Evolutionary conservation across 2,113 vertebrate species (phyloP), one percentile per base, ranked within the genome.

Genomic region (Lampris megalopsis): DNA sequence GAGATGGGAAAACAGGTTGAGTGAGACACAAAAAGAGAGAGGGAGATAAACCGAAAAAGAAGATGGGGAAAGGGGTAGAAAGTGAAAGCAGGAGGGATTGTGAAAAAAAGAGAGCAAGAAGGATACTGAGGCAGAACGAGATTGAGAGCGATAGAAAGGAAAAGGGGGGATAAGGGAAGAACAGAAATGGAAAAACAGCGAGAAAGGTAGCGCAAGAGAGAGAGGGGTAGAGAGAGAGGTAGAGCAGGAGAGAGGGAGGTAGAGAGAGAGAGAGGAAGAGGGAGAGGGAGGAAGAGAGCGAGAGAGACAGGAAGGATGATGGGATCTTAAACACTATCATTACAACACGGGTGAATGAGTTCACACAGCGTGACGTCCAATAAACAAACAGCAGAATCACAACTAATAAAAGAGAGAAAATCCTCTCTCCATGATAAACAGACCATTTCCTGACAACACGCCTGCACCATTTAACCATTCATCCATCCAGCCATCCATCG

Each of bases 271-370:
- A 54, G 10, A 67, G 37, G 52, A 9, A 24, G 10, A n/a, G 9
- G 41, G 49, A 53, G 37, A 41, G 10, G 37, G 35, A 2, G 47
- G 38, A 43, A 49, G 4, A 43, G 60, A 43, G 35, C 3, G 68
- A 73, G 2, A 9, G 59, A 67, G 49, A 40, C 6, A 62, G 58
- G 52, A 5, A 1, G 64, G 68, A 68, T 70, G 24, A 57, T 37
- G 24, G 1, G 13, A 78, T 66, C 70, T 45, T 10, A 50, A 40
- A 49, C 48, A 65, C n/a, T 63, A 43, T 40, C 61, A 63, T 43
- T 45, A 35, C 11, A 35, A 64, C 2, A 36, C 49, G 48, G 48
- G 63, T 41, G 48, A 65, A 36, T 36, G 24, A 9, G 45, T 52
- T 11, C 4, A 50, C 50, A 50, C 24, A 24, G 24, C 24, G 24